Base-by-base conservation (phyloP, 2,113 vertebrate genomes). In the Glaucidium brasilianum region DNA sequence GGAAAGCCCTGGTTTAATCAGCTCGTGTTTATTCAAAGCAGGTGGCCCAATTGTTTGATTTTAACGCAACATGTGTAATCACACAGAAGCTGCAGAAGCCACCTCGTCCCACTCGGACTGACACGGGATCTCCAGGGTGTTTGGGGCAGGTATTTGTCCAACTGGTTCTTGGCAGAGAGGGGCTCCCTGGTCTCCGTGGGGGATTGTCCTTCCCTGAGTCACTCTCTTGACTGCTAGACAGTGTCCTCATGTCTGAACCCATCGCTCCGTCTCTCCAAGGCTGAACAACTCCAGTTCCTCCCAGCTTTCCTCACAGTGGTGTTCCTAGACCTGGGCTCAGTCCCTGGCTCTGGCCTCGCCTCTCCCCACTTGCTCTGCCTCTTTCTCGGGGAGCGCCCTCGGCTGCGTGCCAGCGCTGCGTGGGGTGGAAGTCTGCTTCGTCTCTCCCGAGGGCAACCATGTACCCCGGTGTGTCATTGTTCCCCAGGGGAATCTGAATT, bases 401-500 rank as follows among this genome's bases (percentile, higher is more conserved):
- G 0, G 32, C 25, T 3, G 32, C 53, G 0, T n/a, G 7, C 39
- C 72, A 21, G 2, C 2, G 1, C 10, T 7, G 73, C 1, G 1
- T 9, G 6, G 64, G 32, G 3, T 52, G 15, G 2, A 29, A 30
- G 37, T 2, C 35, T 21, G 43, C 68, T 29, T 53, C 29, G 1
- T 10, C 23, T 20, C 72, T 87, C 52, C 77, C 0, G 32, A 4
- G 29, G 23, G 41, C 67, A 27, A 2, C 0, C 15, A 23, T 30
- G 3, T 8, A 37, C 64, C 69, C n/a, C n/a, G 2, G 3, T 1
- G 9, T 34, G 41, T 15, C n/a, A 19, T 3, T 41, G 27, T 14
- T 75, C 72, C n/a, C 10, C n/a, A 18, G 63, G 47, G 26, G 58
- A 56, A 17, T 39, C n/a, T 37, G 7, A 25, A 35, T 35, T 22